phyloP scores from a whole-genome alignment of 2,888 invertebrate genomes.

The Tinea pellionella region DNA sequence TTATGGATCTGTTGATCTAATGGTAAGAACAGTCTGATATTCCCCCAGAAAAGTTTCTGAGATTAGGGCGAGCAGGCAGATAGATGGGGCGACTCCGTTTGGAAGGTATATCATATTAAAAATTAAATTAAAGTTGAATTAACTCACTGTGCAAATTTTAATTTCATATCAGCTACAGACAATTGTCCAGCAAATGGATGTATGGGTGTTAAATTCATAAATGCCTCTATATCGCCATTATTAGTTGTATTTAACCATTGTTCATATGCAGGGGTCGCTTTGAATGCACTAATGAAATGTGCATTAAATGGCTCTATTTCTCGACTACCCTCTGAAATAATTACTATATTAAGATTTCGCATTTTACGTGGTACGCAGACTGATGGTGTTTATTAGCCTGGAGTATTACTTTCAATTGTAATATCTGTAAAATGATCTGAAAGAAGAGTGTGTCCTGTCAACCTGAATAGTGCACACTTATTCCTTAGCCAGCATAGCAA shows the following conservation, averaged over 20 bases:
- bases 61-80: no score
- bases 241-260: constrained; percentile 79
- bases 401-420: no score
- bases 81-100: no score
- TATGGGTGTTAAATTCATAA: constrained; percentile 78
- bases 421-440: no score
- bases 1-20: no score
- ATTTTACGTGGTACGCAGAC: background rate
- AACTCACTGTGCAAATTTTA: constrained; percentile 89
- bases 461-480: no score
- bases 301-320: constrained; percentile 91
- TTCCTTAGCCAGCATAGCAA: no score
- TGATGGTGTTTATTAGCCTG: no score
- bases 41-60: no score
- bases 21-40: no score
- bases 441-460: no score
- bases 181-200: constrained; percentile 96
- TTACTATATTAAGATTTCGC: background rate
- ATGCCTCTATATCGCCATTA: constrained; percentile 71
- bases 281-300: constrained; percentile 86
- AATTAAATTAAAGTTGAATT: background rate
- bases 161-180: constrained; percentile 93
- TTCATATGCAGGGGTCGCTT: constrained; percentile 88
- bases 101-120: no score
- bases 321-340: constrained; percentile 75